Conservation (phyloP, 2,888 invertebrate species). For the Ischnura elegans region DNA sequence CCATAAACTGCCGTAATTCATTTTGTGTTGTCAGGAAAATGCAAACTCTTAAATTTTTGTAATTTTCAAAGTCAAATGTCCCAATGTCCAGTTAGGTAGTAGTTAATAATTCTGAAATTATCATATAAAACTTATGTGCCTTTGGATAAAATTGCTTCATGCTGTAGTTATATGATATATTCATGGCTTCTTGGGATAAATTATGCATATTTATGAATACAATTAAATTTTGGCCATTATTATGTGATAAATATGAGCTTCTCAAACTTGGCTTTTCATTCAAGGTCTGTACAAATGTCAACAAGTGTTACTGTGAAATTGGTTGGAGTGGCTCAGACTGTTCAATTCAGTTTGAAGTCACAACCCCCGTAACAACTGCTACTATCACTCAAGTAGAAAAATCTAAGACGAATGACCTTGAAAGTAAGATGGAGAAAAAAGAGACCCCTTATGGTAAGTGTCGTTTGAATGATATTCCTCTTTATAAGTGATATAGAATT, state of each 20-base stretch:
- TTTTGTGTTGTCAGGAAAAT: too few relatives aligned
- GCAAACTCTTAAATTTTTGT: too few relatives aligned
- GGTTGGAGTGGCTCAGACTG: slow-evolving; percentile 95
- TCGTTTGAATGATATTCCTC: neutral
- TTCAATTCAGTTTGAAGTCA: slow-evolving; percentile 86
- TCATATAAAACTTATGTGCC: too few relatives aligned
- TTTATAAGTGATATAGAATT: neutral
- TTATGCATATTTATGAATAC: too few relatives aligned
- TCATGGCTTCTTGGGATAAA: too few relatives aligned
- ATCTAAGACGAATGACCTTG: slow-evolving; percentile 79
- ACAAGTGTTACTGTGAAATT: slow-evolving; percentile 93
- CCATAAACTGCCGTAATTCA: too few relatives aligned
- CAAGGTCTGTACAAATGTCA: slow-evolving; percentile 94
- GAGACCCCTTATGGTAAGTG: slow-evolving; percentile 96
- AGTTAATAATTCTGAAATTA: too few relatives aligned
- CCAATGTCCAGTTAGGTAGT: too few relatives aligned
- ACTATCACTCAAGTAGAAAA: slow-evolving; percentile 74
- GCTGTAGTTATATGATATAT: too few relatives aligned
- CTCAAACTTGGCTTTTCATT: slow-evolving; percentile 71
- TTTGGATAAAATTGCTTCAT: too few relatives aligned
- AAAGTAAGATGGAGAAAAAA: slow-evolving; percentile 89
- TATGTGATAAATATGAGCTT: neutral
- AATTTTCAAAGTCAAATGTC: too few relatives aligned
- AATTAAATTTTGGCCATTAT: too few relatives aligned
- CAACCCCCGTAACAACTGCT: slow-evolving; percentile 75